These are phyloP conservation scores for Metaphire vulgaris DNA, from an alignment of 1,140 invertebrate genomes.

Conservation along the genomic window DNA sequence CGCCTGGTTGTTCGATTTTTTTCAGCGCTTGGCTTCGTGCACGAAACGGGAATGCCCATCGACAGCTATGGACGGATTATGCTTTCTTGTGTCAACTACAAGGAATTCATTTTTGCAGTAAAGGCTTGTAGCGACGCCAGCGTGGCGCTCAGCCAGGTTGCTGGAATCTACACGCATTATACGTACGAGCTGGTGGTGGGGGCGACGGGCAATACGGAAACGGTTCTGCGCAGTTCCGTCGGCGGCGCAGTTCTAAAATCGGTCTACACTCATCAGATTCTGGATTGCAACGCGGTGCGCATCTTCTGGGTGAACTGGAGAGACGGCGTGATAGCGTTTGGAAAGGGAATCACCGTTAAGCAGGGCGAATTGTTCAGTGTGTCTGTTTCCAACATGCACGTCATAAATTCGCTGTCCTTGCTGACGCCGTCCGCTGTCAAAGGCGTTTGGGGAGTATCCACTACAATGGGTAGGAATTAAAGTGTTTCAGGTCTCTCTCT, in stretches of 20 bases:
- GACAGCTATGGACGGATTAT: not conserved
- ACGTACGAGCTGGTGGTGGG: slow-evolving; percentile 7
- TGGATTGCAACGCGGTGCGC: not conserved
- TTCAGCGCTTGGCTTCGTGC: not conserved
- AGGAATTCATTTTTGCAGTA: not conserved
- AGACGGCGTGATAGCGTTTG: not conserved
- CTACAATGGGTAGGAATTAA: too few species aligned
- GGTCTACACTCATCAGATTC: not conserved
- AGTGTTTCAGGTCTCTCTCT: too few species aligned
- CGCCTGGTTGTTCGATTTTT: not conserved
- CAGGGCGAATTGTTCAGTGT: not conserved
- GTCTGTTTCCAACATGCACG: not conserved
- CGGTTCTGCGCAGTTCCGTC: slow-evolving; percentile 5
- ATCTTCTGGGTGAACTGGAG: not conserved
- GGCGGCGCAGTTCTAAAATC: not conserved
- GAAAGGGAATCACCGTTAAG: not conserved
- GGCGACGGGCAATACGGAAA: not conserved
- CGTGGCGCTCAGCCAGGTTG: not conserved
- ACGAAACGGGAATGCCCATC: not conserved
- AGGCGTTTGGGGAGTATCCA: not conserved
- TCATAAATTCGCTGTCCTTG: not conserved
- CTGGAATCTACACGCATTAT: not conserved
- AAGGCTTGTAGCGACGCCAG: not conserved
- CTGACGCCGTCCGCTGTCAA: not conserved
- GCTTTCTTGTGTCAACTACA: not conserved